Evolutionary conservation across 2,888 invertebrate species (phyloP), one percentile per base, ranked within the genome.

Genomic region (Cheilosia vulpina): DNA sequence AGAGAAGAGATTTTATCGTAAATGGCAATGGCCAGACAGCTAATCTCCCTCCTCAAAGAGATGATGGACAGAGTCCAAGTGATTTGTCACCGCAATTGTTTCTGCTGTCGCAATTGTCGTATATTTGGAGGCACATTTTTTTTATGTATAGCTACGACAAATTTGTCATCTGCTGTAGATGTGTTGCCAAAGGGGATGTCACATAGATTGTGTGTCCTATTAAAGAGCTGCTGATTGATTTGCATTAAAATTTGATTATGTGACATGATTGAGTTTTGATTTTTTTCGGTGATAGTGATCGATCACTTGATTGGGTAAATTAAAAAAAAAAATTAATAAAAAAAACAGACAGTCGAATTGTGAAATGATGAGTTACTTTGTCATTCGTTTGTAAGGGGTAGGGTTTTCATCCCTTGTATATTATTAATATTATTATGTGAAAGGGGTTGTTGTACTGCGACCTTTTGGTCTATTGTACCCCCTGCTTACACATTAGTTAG

Each of bases 141-240:
- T 38, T 13, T 38, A 38, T 11, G 4, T 38, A 38, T 15, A 7
- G 27, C 27, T 27, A 47, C 5, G 41, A 43, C 62, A 57, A 63
- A 75, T 71, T 72, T 31, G 45, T 57, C 76, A 63, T 69, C 65
- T 62, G 81, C 57, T 27, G 68, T 76, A 80, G 84, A 76, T 80
- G 80, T 53, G 34, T 50, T 69, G 31, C 34, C 24, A 19, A 19
- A 69, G 65, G 69, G 75, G 53, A 79, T 79, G 84, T 71, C 69
- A 69, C 43, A 47, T 50, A 47, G 31, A 60, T 53, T 82, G 71
- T 31, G 38, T 60, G 47, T 62, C 68, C 34, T 81, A 76, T 55
- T 84, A 84, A 87, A 75, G 82, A 83, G 88, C 82, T 76, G 73
- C 89, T 91, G 92, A 92, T 92, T 91, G 92, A 91, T 92, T 91